Evolutionary conservation across 2,888 invertebrate species (phyloP).

Genomic region (Diadromus collaris): DNA sequence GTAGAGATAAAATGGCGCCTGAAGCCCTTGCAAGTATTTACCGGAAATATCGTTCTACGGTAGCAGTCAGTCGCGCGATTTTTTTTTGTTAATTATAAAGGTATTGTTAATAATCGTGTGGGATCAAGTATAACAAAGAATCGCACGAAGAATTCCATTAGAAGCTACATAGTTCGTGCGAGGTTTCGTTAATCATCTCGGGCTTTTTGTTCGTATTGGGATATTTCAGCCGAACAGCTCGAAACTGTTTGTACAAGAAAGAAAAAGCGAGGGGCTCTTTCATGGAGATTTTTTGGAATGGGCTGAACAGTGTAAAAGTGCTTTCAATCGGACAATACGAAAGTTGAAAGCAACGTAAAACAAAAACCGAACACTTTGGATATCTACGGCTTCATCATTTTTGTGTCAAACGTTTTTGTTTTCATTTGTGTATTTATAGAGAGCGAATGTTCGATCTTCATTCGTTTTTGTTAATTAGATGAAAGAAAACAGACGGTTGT

Average conservation of each 20-base stretch:
- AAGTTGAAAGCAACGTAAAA: conserved; percentile 29
- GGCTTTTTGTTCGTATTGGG: neutral
- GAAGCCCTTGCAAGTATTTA: conserved; percentile 24
- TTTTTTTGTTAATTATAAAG: neutral
- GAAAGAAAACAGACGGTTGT: neutral
- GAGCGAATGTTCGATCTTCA: conserved; percentile 8
- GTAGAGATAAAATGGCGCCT: conserved; percentile 37
- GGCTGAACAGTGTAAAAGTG: neutral
- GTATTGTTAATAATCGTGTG: conserved; percentile 1
- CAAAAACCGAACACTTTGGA: conserved; percentile 27
- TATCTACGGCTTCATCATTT: conserved; percentile 39
- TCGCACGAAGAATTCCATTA: neutral
- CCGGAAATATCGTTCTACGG: conserved; percentile 19
- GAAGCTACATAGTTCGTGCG: neutral
- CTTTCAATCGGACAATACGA: conserved; percentile 1
- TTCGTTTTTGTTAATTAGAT: conserved; percentile 1
- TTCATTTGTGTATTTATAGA: conserved; percentile 28
- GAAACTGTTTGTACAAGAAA: conserved; percentile 2
- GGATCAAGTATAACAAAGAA: neutral
- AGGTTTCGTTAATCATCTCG: conserved; percentile 1
- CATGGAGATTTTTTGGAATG: conserved; percentile 7
- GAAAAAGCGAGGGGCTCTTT: neutral
- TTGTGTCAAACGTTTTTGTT: conserved; percentile 17
- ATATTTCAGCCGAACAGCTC: conserved; percentile 1
- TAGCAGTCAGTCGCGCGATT: conserved; percentile 36